Conservation (phyloP, 2,888 invertebrate genomes). For the Tenthredo scrophulariae region DNA sequence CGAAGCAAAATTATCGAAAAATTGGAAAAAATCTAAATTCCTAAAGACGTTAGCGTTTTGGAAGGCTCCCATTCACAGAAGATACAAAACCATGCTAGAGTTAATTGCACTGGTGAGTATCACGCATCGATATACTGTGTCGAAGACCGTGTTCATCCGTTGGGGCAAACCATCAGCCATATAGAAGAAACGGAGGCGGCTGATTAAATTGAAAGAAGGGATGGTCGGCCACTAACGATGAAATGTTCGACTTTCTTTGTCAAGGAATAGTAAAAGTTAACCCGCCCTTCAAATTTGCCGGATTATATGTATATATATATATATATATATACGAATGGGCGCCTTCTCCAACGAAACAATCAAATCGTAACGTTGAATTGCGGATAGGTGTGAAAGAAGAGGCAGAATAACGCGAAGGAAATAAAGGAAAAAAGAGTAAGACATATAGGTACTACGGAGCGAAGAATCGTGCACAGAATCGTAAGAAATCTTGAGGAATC, state of each 20-base stretch:
- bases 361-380: slow-evolving; percentile 9
- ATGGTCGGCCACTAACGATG: slow-evolving; percentile 32
- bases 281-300: slow-evolving; percentile 11
- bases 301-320: background rate
- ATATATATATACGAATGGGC: background rate
- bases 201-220: slow-evolving; percentile 41
- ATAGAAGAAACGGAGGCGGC: slow-evolving; percentile 29
- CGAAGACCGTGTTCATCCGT: background rate
- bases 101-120: background rate
- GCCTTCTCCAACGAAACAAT: slow-evolving; percentile 8
- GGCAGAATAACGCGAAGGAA: background rate
- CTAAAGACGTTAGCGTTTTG: background rate
- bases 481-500: slow-evolving; percentile 34
- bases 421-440: background rate
- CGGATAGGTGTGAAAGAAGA: background rate
- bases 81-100: background rate
- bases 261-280: slow-evolving; percentile 37
- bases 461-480: slow-evolving; percentile 37
- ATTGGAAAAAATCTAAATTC: background rate
- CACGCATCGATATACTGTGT: background rate
- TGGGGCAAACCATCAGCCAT: background rate
- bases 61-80: background rate
- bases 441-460: slow-evolving; percentile 10
- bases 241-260: slow-evolving; percentile 43
- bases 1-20: background rate